Conservation (phyloP, 1,140 invertebrate species). For the Eriosoma lanigerum region DNA sequence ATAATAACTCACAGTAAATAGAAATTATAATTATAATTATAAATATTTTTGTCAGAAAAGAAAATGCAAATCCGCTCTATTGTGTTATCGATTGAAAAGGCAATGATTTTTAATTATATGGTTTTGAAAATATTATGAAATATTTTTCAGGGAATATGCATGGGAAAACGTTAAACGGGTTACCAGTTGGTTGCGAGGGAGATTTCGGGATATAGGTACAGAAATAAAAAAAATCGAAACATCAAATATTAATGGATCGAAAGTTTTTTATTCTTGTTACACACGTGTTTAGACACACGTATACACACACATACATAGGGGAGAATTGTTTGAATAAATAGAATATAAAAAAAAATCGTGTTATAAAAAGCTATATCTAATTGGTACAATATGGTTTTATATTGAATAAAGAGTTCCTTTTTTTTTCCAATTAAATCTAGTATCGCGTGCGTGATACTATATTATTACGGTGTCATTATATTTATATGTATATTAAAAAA, state of each 20-base stretch:
- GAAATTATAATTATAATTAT: neutral
- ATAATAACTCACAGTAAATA: slow-evolving; percentile 17
- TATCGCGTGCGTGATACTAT: neutral
- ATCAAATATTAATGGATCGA: slow-evolving; percentile 38
- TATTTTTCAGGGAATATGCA: neutral
- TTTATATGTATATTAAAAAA: too few relatives aligned
- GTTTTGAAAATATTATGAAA: slow-evolving; percentile 4
- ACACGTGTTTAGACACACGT: too few relatives aligned
- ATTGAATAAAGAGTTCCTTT: neutral
- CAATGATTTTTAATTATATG: neutral
- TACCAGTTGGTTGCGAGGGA: slow-evolving; percentile 13
- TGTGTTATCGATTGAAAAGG: slow-evolving; percentile 12
- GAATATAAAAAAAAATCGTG: neutral
- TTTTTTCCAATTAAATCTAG: neutral
- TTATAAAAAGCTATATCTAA: neutral
- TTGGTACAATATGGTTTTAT: neutral
- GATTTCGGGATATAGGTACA: neutral
- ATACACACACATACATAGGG: neutral
- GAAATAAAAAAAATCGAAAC: slow-evolving; percentile 36
- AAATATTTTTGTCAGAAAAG: neutral
- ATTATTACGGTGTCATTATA: too few relatives aligned
- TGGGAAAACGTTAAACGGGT: slow-evolving; percentile 44
- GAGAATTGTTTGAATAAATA: slow-evolving; percentile 14
- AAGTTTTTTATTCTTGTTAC: slow-evolving; percentile 20
- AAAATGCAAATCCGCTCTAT: slow-evolving; percentile 15